phyloP scores from a whole-genome alignment of 2,113 vertebrate genomes.

The Zootoca vivipara region DNA sequence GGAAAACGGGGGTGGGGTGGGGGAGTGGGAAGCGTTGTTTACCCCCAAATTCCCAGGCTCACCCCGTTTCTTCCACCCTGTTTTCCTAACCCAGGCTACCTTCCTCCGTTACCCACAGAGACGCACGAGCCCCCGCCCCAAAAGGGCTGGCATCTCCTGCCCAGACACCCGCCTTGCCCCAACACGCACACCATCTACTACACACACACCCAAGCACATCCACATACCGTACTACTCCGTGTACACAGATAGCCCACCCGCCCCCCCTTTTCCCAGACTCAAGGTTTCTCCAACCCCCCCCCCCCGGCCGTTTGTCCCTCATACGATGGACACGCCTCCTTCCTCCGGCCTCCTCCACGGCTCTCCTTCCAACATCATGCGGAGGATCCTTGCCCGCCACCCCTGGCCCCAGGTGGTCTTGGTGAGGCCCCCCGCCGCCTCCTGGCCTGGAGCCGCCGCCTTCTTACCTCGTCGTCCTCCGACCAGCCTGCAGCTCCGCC shows the following conservation, averaged over 20 bases:
- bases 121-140: too few species aligned
- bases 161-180: too few species aligned
- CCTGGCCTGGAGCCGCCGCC: too few species aligned
- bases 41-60: not conserved
- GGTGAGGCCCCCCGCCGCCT: too few species aligned
- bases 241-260: not conserved
- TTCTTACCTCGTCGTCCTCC: too few species aligned
- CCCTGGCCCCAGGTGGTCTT: too few species aligned
- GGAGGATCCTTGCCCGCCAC: too few species aligned
- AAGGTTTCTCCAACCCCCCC: too few species aligned
- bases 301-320: conserved; percentile 3
- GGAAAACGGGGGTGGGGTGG: fast-evolving
- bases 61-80: not conserved
- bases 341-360: conserved; percentile 4
- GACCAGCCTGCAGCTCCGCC: too few species aligned
- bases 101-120: not conserved
- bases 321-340: not conserved
- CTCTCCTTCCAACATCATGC: not conserved
- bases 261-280: conserved; percentile 19
- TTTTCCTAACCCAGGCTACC: too few species aligned
- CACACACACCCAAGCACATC: not conserved
- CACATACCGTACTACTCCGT: too few species aligned
- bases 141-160: too few species aligned
- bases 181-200: not conserved
- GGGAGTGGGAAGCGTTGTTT: not conserved